A percentile compares a stretch with the other conserved stretches of the same genome.
These are phyloP conservation scores for Reticulitermes speratus DNA, from an alignment of 1,140 invertebrate genomes.

Conservation along the genomic window DNA sequence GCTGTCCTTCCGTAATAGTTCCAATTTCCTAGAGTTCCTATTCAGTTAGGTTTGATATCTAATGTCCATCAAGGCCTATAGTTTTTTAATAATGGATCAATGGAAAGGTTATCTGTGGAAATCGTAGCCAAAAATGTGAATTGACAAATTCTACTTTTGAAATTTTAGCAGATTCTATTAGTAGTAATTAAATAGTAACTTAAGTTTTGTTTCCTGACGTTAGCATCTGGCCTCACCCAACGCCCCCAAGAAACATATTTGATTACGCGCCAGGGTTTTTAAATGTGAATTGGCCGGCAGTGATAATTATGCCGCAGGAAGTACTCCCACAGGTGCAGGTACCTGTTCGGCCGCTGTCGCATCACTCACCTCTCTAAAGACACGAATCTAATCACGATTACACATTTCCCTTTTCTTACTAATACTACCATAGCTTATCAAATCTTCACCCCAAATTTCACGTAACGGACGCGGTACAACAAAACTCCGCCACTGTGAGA, in stretches of 20 bases:
- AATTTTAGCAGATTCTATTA: no score
- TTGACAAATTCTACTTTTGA: no score
- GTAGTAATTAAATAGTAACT: not conserved
- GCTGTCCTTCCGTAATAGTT: no score
- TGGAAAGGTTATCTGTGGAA: no score
- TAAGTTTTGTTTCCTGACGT: not conserved
- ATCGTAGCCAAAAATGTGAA: no score
- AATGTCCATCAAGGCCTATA: no score
- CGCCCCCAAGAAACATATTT: not conserved
- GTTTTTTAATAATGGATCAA: no score
- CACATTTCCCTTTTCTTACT: not conserved
- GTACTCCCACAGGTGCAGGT: not conserved
- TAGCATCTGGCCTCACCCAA: not conserved
- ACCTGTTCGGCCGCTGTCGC: not conserved
- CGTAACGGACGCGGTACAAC: not conserved
- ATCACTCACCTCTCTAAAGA: not conserved
- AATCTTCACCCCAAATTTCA: conserved; percentile 16
- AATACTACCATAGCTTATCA: conserved; percentile 1
- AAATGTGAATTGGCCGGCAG: not conserved
- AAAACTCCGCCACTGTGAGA: not conserved
- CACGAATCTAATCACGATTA: not conserved
- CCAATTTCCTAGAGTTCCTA: no score
- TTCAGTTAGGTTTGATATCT: no score
- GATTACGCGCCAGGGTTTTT: not conserved
- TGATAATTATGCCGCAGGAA: not conserved